Base-by-base conservation (phyloP, 2,113 vertebrate species). In the Neolamprologus falcicula region DNA sequence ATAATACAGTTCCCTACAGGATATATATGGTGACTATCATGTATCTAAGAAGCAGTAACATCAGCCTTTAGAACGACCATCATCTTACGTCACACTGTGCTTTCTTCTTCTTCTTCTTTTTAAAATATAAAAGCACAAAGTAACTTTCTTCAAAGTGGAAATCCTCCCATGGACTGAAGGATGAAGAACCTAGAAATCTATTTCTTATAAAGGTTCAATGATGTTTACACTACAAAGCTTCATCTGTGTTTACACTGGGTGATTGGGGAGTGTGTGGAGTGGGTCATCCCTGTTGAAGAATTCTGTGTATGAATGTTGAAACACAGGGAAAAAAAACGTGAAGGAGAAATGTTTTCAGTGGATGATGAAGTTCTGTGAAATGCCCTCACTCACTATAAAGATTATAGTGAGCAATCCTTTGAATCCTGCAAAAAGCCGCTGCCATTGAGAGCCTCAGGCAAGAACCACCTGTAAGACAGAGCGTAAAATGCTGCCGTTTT, bases 211-310 rank as follows among this genome's bases (percentile, higher is more conserved):
- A 84, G 82, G 52, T 45, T 26, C 10, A 7, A 50, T 21, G 53
- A 80, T 86, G 85, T 89, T 87, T 89, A 84, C 87, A 68, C 63
- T 33, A 90, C 59, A 79, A 80, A 84, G 84, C 78, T 52, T 40
- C 8, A 13, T 50, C 24, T 50, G 82, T 87, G 85, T 89, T 87
- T 89, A 84, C 87, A 47, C 40, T 21, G 85, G 86, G 86, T 85
- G 90, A 81, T 31, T 83, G 84, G 83, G 82, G 73, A 89, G 87
- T 55, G 40, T 55, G 45, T 28, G 55, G 63, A 52, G 42, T 7
- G 68, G 16, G 35, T 37, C 71, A 83, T 83, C 71, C 66, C 66
- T 37, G 52, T 68, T 66, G 88, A 86, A 85, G 79, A 83, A 83
- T 17, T 45, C 11, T 10, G 16, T 8, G 37, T 83, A 8, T 28